A percentile compares a stretch with the other conserved stretches of the same genome.
phyloP scores from a whole-genome alignment of 1,140 invertebrate species.

The Andrena cerasifolii region DNA sequence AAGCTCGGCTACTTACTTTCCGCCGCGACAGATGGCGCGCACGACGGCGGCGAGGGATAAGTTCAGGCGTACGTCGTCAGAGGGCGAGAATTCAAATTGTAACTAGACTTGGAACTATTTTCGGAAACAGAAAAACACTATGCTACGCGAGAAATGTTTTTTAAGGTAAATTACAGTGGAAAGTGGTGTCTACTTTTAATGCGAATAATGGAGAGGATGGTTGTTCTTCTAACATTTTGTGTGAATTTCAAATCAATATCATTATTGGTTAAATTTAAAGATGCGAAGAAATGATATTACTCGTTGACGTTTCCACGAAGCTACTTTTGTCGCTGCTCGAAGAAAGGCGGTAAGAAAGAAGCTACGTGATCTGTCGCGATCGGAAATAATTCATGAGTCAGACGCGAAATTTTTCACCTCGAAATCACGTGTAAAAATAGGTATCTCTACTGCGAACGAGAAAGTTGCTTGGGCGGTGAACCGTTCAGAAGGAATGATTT shows the following conservation, averaged over 20 bases:
- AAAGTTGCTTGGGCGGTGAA: background rate
- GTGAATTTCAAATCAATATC: too few species aligned
- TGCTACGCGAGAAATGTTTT: too few species aligned
- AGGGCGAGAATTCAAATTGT: background rate
- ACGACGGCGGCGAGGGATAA: fast-evolving
- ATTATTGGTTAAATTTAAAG: too few species aligned
- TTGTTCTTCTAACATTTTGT: too few species aligned
- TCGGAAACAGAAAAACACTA: too few species aligned
- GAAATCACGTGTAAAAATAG: slow-evolving; percentile 37
- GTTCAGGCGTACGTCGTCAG: background rate
- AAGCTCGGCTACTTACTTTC: background rate
- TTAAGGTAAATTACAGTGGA: too few species aligned
- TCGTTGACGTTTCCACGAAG: background rate
- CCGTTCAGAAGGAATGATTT: background rate
- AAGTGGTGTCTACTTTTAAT: too few species aligned
- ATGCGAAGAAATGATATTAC: too few species aligned
- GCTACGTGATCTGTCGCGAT: background rate
- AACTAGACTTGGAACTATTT: too few species aligned
- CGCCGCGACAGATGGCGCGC: background rate
- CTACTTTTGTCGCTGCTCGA: too few species aligned
- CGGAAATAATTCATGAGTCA: slow-evolving; percentile 40
- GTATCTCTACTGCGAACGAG: background rate
- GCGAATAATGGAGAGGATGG: too few species aligned
- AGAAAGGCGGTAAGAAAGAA: background rate
- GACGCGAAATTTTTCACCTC: slow-evolving; percentile 12